These are phyloP conservation scores for Drosophila aldrichi DNA, from an alignment of 2,888 invertebrate species.

Conservation along the genomic window DNA sequence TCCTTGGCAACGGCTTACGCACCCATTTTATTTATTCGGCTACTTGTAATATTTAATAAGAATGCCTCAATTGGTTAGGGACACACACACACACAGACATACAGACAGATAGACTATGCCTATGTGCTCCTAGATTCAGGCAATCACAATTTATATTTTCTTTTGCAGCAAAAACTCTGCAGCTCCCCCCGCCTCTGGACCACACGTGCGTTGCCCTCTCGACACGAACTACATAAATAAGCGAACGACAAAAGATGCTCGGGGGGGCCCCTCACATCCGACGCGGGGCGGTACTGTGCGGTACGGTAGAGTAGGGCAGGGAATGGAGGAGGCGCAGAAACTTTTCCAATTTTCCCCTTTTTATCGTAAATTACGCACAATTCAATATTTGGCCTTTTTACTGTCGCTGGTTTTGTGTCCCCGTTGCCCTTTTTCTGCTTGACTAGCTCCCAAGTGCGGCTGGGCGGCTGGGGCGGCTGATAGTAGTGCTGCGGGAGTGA, in stretches of 20 bases:
- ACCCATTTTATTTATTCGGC: constrained; percentile 65
- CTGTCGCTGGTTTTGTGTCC: constrained; percentile 66
- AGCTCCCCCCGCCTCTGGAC: background rate
- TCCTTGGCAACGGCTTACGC: constrained; percentile 47
- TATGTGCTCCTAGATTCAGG: constrained; percentile 55
- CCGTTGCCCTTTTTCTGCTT: constrained; percentile 75
- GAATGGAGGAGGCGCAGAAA: constrained; percentile 45
- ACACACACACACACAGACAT: constrained; percentile 4
- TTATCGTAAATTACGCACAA: constrained; percentile 82
- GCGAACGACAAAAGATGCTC: constrained; percentile 55
- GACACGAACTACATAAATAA: constrained; percentile 80
- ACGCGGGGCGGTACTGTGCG: constrained; percentile 2
- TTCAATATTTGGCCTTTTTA: constrained; percentile 82
- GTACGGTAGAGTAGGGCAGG: background rate
- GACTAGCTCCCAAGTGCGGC: constrained; percentile 56
- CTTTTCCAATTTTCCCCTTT: constrained; percentile 83
- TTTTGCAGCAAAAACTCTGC: constrained; percentile 24
- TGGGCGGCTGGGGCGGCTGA: constrained; percentile 21
- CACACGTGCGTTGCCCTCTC: constrained; percentile 64
- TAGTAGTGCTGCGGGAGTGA: constrained; percentile 4
- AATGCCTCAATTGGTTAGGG: constrained; percentile 54
- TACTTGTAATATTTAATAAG: constrained; percentile 75
- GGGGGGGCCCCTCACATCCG: constrained; percentile 25
- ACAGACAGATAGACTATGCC: constrained; percentile 1
- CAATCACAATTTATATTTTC: constrained; percentile 81